A percentile compares a stretch with the other conserved stretches of the same genome.
These are phyloP conservation scores for Druceiella hillmani DNA, from an alignment of 2,888 invertebrate species.

Conservation along the genomic window DNA sequence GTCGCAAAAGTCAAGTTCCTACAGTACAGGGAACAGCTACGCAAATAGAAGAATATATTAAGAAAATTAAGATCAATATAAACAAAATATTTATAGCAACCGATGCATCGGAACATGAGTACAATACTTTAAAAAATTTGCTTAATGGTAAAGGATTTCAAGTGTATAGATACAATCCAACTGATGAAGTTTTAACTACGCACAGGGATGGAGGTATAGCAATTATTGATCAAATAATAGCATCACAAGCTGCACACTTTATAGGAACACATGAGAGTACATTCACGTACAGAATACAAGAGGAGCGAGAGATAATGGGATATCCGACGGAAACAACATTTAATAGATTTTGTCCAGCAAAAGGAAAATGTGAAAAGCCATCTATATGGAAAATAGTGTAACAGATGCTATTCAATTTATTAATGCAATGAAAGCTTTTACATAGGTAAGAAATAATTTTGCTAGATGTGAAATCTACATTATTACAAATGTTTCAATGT, in stretches of 20 bases:
- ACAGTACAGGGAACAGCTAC: conserved; percentile 67
- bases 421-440: too few relatives aligned
- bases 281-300: conserved; percentile 94
- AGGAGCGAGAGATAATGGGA: conserved; percentile 93
- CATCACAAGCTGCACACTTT: conserved; percentile 81
- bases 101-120: conserved; percentile 64
- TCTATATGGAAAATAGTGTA: conserved; percentile 74
- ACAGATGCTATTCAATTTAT: too few relatives aligned
- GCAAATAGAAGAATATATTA: conserved; percentile 61
- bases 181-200: conserved; percentile 39
- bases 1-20: conserved; percentile 70
- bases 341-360: conserved; percentile 72
- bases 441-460: too few relatives aligned
- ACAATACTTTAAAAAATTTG: conserved; percentile 38
- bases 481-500: too few relatives aligned
- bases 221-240: conserved; percentile 93
- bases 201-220: conserved; percentile 83
- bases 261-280: conserved; percentile 94
- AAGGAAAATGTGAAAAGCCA: conserved; percentile 62
- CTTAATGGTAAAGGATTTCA: conserved; percentile 36
- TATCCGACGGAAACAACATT: conserved; percentile 78
- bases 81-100: conserved; percentile 73
- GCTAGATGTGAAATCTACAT: too few relatives aligned
- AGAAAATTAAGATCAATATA: conserved; percentile 39
- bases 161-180: conserved; percentile 38